phyloP scores from a whole-genome alignment of 1,140 invertebrate genomes.

The Nomia melanderi region DNA sequence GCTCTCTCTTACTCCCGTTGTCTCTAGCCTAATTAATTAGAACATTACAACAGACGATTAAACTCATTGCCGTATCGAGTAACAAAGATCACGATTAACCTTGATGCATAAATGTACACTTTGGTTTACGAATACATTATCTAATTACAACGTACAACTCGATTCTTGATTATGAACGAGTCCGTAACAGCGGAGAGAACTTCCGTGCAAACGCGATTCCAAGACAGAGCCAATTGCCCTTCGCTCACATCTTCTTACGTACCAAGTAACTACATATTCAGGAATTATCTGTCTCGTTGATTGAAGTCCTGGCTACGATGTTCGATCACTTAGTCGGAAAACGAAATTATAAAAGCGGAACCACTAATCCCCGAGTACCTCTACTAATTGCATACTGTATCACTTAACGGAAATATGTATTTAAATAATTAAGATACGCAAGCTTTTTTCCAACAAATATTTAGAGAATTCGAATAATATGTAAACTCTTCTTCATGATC shows the following conservation, averaged over 20 bases:
- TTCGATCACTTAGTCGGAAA: background rate
- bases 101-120: slow-evolving; percentile 23
- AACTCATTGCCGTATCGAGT: slow-evolving; percentile 13
- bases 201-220: slow-evolving; percentile 6
- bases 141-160: slow-evolving; percentile 14
- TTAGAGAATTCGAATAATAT: too few relatives aligned
- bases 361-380: too few relatives aligned
- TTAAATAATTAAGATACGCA: too few relatives aligned
- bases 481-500: too few relatives aligned
- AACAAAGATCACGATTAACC: slow-evolving; percentile 21
- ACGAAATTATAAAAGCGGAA: background rate
- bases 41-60: slow-evolving; percentile 13
- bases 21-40: slow-evolving; percentile 12
- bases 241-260: background rate
- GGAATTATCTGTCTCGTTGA: background rate
- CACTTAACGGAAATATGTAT: too few relatives aligned
- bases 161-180: background rate
- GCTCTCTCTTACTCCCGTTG: background rate
- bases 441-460: too few relatives aligned
- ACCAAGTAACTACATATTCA: background rate
- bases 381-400: too few relatives aligned
- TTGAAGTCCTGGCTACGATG: background rate
- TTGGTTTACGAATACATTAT: slow-evolving; percentile 28
- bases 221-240: background rate
- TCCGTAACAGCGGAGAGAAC: slow-evolving; percentile 4